Evolutionary conservation across 2,888 invertebrate species (phyloP).

Genomic region (Caenorhabditis doughertyi): DNA sequence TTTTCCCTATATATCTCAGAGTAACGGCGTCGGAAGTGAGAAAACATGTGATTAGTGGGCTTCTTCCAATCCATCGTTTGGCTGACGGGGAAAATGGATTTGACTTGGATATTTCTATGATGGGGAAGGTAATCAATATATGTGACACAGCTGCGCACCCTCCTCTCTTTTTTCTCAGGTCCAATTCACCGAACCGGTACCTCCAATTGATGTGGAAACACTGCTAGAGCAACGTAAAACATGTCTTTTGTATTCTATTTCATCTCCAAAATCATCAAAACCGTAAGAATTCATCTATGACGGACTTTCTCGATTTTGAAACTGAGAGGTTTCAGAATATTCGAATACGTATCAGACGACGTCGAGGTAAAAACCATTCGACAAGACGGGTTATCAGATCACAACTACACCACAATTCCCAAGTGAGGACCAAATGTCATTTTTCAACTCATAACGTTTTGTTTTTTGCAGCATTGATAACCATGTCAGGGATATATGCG

Average conservation of each 20-base stretch:
- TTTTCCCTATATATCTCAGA: constrained; percentile 16
- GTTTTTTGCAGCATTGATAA: constrained; percentile 50
- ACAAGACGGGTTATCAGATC: constrained; percentile 56
- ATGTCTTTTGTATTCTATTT: constrained; percentile 62
- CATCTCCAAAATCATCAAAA: constrained; percentile 61
- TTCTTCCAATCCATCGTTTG: constrained; percentile 52
- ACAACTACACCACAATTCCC: constrained; percentile 57
- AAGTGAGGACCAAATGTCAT: constrained; percentile 38
- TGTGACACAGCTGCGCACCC: constrained; percentile 42
- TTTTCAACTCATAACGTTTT: background rate
- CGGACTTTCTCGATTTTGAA: background rate
- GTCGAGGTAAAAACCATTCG: constrained; percentile 73
- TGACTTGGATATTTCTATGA: constrained; percentile 52
- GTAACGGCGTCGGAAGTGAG: constrained; percentile 62
- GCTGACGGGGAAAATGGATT: constrained; percentile 51
- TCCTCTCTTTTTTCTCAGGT: constrained; percentile 25
- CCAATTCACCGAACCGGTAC: constrained; percentile 54
- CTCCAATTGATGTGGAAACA: constrained; percentile 61
- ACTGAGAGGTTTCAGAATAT: constrained; percentile 53
- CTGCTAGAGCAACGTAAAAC: constrained; percentile 61
- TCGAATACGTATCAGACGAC: constrained; percentile 78
- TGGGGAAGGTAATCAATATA: constrained; percentile 52
- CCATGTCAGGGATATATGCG: constrained; percentile 59
- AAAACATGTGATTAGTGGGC: constrained; percentile 61
- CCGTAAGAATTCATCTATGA: constrained; percentile 7